Evolutionary conservation across 2,797 vertebrate genomes (phyloP), one percentile per base, ranked within the genome.

Genomic region (Gymnocypris eckloni): DNA sequence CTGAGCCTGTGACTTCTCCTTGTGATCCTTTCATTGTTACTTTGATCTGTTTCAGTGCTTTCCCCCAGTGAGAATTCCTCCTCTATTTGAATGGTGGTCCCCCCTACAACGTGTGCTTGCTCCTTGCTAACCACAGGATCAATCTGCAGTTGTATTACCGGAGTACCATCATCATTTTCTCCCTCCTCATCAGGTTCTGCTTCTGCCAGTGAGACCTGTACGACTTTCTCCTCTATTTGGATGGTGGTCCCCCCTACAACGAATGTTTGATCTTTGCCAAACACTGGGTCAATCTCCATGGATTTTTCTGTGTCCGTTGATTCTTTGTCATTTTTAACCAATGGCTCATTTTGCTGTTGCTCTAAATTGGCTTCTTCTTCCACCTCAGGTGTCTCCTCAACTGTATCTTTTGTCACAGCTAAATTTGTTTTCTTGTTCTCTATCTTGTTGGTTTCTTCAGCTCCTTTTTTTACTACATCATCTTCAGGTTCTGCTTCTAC

Each of bases 1-100:
- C 69, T 22, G 16, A 72, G n/a, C 25, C 69, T 59, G 22, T 48
- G 70, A 54, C 81, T 82, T 82, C 81, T 61, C n/a, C 52, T 83
- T 61, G 37, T 83, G 18, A 33, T 79, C 22, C 2, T 70, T 79
- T 39, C 64, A 70, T 7, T 43, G 22, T 56, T 18, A 70, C 4
- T 56, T 70, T 75, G 20, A 54, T 20, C n/a, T 2, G 20, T 28
- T 61, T 82, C 75, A 66, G 16, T 45, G 76, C 59, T 83, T 54
- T 76, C 78, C 76, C 22, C 56, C 39, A 48, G 22, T 71, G 25
- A 66, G 13, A 43, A n/a, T 12, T 73, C 67, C 28, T 71, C 39
- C 10, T 33, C 37, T 56, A 22, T 61, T 78, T 33, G 43, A 72
- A n/a, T 64, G 16, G 48, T 71, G n/a, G 48, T 61, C 6, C 13